A percentile compares a stretch with the other conserved stretches of the same genome.
phyloP scores from a whole-genome alignment of 2,888 invertebrate species.

The Andrena fulva region DNA sequence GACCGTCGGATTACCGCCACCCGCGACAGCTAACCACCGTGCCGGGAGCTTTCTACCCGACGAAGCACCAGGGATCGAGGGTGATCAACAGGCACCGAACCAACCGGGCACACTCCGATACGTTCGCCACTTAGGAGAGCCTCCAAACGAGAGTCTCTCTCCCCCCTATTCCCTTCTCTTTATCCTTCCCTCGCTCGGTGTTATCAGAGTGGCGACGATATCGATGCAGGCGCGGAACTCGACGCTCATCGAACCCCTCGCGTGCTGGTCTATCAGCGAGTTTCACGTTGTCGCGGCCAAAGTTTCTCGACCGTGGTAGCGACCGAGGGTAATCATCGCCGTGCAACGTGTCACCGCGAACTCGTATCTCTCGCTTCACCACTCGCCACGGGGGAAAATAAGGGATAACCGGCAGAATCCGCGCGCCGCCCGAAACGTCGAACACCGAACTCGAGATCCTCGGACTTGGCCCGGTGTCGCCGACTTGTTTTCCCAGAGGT shows the following conservation, averaged over 20 bases:
- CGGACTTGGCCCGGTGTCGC: not conserved
- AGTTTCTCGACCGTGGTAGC: not conserved
- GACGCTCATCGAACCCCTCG: not conserved
- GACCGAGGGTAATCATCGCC: not conserved
- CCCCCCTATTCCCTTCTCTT: not conserved
- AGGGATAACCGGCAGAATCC: not conserved
- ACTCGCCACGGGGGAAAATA: not conserved
- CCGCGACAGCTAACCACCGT: constrained; percentile 42
- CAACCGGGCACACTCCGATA: constrained; percentile 13
- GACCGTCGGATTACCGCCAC: constrained; percentile 55
- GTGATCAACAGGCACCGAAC: not conserved
- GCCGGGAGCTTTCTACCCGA: not conserved
- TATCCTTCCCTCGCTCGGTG: not conserved
- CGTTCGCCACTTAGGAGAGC: not conserved
- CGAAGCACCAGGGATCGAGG: not conserved
- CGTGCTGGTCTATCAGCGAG: not conserved
- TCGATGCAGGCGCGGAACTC: not conserved
- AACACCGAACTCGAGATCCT: not conserved
- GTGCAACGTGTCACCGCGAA: not conserved
- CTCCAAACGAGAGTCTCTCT: constrained; percentile 29
- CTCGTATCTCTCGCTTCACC: not conserved
- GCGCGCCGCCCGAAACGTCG: constrained; percentile 15
- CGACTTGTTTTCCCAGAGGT: not conserved
- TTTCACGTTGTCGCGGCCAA: not conserved
- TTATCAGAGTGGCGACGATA: constrained; percentile 19